Evolutionary conservation across 2,113 vertebrate genomes (phyloP).

Genomic region (Psettodes erumei): DNA sequence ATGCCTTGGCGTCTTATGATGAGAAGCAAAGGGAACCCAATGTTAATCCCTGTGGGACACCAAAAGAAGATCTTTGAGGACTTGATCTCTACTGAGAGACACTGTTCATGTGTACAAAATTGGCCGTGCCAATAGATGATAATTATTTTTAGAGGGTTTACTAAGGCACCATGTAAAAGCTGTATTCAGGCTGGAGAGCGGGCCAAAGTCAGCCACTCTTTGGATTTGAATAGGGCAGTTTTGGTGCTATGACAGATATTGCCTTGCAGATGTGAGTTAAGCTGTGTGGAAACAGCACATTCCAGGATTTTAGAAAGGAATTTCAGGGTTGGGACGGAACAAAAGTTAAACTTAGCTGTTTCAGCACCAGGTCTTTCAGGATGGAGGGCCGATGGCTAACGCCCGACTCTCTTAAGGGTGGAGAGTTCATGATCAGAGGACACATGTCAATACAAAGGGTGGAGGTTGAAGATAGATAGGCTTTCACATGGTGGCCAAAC

Average conservation of each 20-base stretch:
- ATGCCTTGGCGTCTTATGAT: not conserved
- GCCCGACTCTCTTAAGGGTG: not conserved
- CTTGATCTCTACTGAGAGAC: not conserved
- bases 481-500: not conserved
- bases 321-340: constrained; percentile 5
- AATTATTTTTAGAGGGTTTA: not conserved
- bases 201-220: not conserved
- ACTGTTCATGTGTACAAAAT: not conserved
- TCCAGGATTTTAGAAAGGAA: constrained; percentile 18
- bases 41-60: constrained; percentile 25
- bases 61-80: not conserved
- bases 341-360: not conserved
- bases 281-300: constrained; percentile 22
- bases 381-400: not conserved
- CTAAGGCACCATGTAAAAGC: not conserved
- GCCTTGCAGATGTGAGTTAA: constrained; percentile 8
- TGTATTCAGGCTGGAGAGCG: not conserved
- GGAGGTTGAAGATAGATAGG: not conserved
- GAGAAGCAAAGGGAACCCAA: not conserved
- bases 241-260: constrained; percentile 12
- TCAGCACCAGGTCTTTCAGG: not conserved
- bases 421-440: constrained; percentile 14
- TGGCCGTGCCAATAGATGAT: not conserved
- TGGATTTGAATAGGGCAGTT: constrained; percentile 11
- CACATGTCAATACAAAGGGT: constrained; percentile 7